phyloP scores from a whole-genome alignment of 2,888 invertebrate species.

The Lamellibrachia columna region DNA sequence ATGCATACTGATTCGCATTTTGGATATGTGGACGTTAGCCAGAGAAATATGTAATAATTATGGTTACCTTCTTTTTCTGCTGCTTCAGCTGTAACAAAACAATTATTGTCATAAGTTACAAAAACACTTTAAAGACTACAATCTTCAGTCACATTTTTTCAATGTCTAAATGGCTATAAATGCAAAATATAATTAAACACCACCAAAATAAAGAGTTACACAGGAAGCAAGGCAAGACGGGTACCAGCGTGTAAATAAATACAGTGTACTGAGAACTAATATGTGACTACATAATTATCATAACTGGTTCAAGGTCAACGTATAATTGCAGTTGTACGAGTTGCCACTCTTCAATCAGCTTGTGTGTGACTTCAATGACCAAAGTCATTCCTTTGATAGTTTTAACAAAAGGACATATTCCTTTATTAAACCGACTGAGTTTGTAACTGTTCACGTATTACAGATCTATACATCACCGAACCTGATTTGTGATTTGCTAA shows the following conservation, averaged over 20 bases:
- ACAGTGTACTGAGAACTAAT: background rate
- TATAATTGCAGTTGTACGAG: background rate
- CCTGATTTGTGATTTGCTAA: too few species aligned
- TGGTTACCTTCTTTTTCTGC: background rate
- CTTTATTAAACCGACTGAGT: too few species aligned
- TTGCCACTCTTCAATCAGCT: background rate
- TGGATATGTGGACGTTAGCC: background rate
- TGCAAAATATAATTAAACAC: background rate
- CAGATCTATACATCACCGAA: too few species aligned
- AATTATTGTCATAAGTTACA: background rate
- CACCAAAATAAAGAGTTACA: background rate
- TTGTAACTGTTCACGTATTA: too few species aligned
- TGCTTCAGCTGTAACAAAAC: background rate
- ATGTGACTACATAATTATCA: background rate
- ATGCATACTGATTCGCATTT: too few species aligned
- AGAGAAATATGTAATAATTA: background rate
- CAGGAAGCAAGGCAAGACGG: background rate
- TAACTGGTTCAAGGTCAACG: background rate
- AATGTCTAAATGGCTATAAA: background rate
- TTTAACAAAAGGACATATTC: too few species aligned
- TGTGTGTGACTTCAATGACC: background rate
- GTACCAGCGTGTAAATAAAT: background rate
- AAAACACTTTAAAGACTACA: background rate
- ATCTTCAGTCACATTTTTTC: background rate
- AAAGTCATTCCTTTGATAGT: too few species aligned